phyloP scores from a whole-genome alignment of 1,140 invertebrate genomes.

The Lasioglossum albipes region DNA sequence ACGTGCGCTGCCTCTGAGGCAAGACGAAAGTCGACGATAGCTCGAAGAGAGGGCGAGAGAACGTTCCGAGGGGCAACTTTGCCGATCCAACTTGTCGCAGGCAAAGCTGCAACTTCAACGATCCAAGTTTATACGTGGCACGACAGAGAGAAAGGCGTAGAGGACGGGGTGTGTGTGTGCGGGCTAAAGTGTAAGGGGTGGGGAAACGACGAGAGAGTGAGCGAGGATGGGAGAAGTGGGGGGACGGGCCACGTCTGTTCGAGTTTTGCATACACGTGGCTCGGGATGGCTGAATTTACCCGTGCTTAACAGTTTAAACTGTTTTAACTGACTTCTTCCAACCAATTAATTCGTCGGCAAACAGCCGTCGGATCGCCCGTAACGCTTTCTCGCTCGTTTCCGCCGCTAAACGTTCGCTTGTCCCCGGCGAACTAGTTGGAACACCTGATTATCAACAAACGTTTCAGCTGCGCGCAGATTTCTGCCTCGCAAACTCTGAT shows the following conservation, averaged over 20 bases:
- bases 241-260: slow-evolving; percentile 2
- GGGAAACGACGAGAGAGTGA: background rate
- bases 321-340: slow-evolving; percentile 28
- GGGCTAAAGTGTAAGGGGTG: no score
- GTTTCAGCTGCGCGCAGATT: no score
- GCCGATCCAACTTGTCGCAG: slow-evolving; percentile 55
- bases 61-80: slow-evolving; percentile 42
- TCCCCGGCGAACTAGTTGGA: no score
- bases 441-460: no score
- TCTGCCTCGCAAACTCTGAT: no score
- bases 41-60: slow-evolving; percentile 25
- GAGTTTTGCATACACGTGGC: slow-evolving; percentile 13
- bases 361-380: background rate
- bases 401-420: no score
- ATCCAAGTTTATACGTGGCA: slow-evolving; percentile 47
- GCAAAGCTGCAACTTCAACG: slow-evolving; percentile 51
- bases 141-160: slow-evolving; percentile 11
- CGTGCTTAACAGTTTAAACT: slow-evolving; percentile 24
- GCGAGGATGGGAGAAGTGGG: background rate
- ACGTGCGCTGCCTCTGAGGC: slow-evolving; percentile 22
- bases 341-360: slow-evolving; percentile 19
- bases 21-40: slow-evolving; percentile 31
- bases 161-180: no score
- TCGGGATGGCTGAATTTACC: slow-evolving; percentile 27
- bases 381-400: background rate